Conservation (phyloP, 2,113 vertebrate genomes). For the Lepidothrix coronata region DNA sequence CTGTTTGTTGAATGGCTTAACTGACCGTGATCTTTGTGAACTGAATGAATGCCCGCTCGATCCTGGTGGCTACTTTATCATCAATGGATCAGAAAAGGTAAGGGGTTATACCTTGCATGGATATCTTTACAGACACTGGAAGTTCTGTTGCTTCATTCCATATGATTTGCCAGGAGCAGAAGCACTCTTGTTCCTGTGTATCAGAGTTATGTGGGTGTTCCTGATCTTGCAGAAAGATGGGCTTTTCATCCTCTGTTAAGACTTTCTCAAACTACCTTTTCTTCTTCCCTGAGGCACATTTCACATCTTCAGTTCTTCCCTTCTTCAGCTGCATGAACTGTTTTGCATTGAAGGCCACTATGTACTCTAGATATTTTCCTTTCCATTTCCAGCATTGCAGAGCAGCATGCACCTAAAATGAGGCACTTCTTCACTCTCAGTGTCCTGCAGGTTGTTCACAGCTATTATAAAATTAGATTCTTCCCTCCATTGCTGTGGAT, state of each 20-base stretch:
- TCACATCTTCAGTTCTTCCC: neutral
- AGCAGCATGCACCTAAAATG: neutral
- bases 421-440: fast-evolving
- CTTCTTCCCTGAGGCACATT: neutral
- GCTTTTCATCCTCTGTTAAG: neutral
- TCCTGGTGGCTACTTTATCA: conserved; percentile 98
- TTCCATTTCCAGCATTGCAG: neutral
- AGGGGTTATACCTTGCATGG: neutral
- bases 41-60: conserved; percentile 97
- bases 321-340: neutral
- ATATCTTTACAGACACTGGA: neutral
- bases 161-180: neutral
- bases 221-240: neutral
- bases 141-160: neutral
- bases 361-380: neutral
- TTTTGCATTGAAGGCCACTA: neutral
- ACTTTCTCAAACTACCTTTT: neutral
- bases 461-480: neutral
- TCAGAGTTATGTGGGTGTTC: neutral
- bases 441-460: neutral
- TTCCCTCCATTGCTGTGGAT: neutral
- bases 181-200: neutral
- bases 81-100: conserved; percentile 99
- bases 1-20: conserved; percentile 92
- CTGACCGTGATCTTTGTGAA: conserved; percentile 94